Percentiles rank a stretch among this genome's conserved stretches.
Evolutionary conservation across 1,140 invertebrate species (phyloP).

Genomic region (Bombus confusus): DNA sequence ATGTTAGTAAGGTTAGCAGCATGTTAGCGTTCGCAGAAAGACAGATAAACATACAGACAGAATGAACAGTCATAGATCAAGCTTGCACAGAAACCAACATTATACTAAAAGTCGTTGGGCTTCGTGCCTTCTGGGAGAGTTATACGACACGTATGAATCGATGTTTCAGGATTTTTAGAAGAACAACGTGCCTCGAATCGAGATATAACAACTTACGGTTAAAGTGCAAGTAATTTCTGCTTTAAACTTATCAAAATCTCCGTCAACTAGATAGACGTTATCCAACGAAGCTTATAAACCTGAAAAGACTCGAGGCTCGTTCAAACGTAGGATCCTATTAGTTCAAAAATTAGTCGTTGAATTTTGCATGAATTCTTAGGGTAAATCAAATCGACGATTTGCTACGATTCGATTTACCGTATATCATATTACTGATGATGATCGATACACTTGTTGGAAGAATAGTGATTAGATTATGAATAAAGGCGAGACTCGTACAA

Average conservation of each 20-base stretch:
- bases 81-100: conserved; percentile 70
- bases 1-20: conserved; percentile 68
- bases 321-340: neutral
- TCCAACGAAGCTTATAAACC: no score
- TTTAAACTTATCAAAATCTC: no score
- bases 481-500: conserved; percentile 56
- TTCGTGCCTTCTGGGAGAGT: conserved; percentile 24
- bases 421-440: conserved; percentile 33
- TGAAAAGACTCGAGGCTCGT: conserved; percentile 27
- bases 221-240: no score
- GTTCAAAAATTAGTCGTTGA: conserved; percentile 10
- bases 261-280: no score
- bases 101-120: conserved; percentile 40
- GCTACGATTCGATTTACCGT: conserved; percentile 38
- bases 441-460: conserved; percentile 40
- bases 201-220: neutral
- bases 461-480: conserved; percentile 33
- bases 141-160: conserved; percentile 13
- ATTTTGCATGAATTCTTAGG: neutral
- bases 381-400: conserved; percentile 29
- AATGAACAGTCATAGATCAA: conserved; percentile 66
- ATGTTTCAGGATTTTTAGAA: conserved; percentile 29
- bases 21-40: conserved; percentile 72
- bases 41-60: conserved; percentile 73
- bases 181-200: conserved; percentile 31